phyloP scores from a whole-genome alignment of 2,888 invertebrate genomes.

The Erebia epiphron region DNA sequence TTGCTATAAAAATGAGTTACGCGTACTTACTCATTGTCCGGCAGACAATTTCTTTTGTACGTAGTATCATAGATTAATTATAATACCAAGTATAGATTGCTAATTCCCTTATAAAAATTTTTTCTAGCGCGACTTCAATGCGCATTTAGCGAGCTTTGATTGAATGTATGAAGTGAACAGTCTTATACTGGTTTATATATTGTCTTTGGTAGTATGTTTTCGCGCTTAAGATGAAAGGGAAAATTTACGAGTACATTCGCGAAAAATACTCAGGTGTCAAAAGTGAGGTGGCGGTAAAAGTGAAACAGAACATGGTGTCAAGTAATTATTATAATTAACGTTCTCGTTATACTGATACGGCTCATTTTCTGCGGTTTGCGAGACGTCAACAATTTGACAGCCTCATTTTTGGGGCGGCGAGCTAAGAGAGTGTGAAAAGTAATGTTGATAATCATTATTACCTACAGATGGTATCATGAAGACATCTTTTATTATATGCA shows the following conservation, averaged over 20 bases:
- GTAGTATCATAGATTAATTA: too few species aligned
- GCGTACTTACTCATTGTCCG: too few species aligned
- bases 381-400: conserved; percentile 19
- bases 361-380: conserved; percentile 13
- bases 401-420: conserved; percentile 20
- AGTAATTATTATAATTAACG: conserved; percentile 37
- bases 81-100: too few species aligned
- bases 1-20: too few species aligned
- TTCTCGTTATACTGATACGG: conserved; percentile 24
- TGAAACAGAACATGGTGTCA: conserved; percentile 27
- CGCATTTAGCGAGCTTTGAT: too few species aligned
- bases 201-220: too few species aligned
- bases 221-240: too few species aligned
- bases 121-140: too few species aligned
- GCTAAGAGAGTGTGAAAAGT: not conserved
- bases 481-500: not conserved
- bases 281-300: conserved; percentile 20
- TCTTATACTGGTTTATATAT: too few species aligned
- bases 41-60: too few species aligned
- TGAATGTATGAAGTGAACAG: too few species aligned
- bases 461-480: not conserved
- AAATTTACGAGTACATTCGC: not conserved
- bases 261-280: conserved; percentile 29
- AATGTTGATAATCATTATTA: conserved; percentile 10
- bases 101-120: too few species aligned